Conservation (phyloP, 64 coral and sea anemone genomes). For the Catalaphyllia jardinei region DNA sequence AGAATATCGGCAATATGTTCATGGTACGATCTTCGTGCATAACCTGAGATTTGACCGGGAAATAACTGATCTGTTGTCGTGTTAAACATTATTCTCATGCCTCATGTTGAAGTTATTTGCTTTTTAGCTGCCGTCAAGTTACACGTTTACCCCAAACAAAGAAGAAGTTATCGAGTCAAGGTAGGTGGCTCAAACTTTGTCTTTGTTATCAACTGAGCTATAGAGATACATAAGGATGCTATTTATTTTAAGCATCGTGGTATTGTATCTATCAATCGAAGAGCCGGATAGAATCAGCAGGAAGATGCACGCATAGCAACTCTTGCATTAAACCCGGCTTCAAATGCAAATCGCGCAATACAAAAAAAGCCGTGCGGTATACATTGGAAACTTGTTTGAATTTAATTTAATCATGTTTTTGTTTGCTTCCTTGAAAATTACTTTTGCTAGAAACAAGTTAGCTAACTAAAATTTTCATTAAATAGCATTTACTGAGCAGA, state of each 20-base stretch:
- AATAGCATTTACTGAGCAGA: too few species aligned
- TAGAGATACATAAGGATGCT: too few species aligned
- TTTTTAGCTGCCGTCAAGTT: slow-evolving; percentile 66
- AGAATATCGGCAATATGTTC: not conserved
- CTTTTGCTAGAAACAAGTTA: too few species aligned
- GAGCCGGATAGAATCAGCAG: not conserved
- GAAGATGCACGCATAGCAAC: not conserved
- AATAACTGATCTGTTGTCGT: not conserved
- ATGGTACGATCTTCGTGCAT: not conserved
- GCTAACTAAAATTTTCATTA: too few species aligned
- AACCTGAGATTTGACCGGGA: not conserved
- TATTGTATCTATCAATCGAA: not conserved
- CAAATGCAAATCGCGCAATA: not conserved
- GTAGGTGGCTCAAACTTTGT: slow-evolving; percentile 15
- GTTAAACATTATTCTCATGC: not conserved
- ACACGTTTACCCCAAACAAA: slow-evolving; percentile 83
- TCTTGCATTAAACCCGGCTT: not conserved
- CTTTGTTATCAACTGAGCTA: not conserved
- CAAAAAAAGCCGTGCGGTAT: too few species aligned
- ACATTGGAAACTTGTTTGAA: not conserved
- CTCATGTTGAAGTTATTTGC: not conserved
- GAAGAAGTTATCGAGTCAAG: slow-evolving; percentile 86
- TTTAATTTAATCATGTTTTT: not conserved
- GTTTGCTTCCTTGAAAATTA: not conserved
- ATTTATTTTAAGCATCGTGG: too few species aligned